Percentiles rank a stretch among this genome's conserved stretches.
These are phyloP conservation scores for Corythornis leucogaster DNA, from an alignment of 2,797 vertebrate genomes.

Conservation along the genomic window DNA sequence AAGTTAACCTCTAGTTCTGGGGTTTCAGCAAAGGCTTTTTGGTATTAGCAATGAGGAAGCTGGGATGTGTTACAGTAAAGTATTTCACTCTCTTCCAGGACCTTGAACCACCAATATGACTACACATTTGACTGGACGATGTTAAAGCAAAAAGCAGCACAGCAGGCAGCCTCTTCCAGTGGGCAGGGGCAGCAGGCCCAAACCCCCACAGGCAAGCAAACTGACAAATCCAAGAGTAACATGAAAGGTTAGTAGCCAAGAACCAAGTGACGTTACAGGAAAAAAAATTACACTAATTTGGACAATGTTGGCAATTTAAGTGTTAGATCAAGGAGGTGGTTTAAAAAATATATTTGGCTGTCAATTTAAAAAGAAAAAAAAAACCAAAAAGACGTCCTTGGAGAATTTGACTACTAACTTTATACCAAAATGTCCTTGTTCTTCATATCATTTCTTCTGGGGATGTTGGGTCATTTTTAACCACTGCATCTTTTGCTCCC, in stretches of 20 bases:
- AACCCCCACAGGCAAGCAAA: conserved; percentile 99
- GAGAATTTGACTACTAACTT: conserved; percentile 99
- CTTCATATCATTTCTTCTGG: conserved; percentile 87
- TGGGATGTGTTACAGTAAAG: neutral
- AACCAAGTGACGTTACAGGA: conserved; percentile 97
- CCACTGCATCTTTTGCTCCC: conserved; percentile 85
- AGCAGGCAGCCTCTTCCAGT: conserved; percentile 98
- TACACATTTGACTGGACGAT: conserved; percentile 99
- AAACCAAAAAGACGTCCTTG: conserved; percentile 94
- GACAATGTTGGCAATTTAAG: conserved; percentile 76
- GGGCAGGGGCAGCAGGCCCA: conserved; percentile 99
- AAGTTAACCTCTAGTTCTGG: neutral
- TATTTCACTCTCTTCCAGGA: conserved; percentile 79
- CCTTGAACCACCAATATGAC: conserved; percentile 99
- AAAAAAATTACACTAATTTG: conserved; percentile 84
- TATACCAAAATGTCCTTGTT: conserved; percentile 92
- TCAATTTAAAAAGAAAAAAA: conserved; percentile 83
- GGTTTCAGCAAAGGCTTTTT: neutral
- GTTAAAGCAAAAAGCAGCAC: conserved; percentile 99
- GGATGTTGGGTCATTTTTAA: conserved; percentile 88
- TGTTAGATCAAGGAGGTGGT: conserved; percentile 89
- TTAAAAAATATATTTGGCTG: conserved; percentile 85
- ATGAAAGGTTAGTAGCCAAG: conserved; percentile 99
- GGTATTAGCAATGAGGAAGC: neutral
- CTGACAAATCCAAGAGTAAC: conserved; percentile 99